phyloP scores from a whole-genome alignment of 2,888 invertebrate species.

The Drosophila dives region DNA sequence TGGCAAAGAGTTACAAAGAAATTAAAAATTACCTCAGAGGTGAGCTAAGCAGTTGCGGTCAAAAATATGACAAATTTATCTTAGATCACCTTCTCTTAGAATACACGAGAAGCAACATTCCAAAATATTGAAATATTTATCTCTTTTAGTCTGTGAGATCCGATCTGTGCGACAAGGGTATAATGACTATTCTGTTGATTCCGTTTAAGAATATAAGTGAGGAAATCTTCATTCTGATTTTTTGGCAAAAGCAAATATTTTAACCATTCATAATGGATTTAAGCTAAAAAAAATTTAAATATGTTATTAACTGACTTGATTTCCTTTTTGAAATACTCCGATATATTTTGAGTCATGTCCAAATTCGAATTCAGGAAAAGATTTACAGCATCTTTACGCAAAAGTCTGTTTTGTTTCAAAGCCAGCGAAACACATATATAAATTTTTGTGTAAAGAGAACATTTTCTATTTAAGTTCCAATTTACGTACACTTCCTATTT shows the following conservation, averaged over 20 bases:
- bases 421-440: not conserved
- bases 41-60: conserved; percentile 10
- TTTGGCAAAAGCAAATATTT: not conserved
- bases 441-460: not conserved
- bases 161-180: not conserved
- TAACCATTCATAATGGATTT: not conserved
- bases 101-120: not conserved
- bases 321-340: no score
- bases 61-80: not conserved
- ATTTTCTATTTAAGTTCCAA: not conserved
- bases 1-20: conserved; percentile 10
- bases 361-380: no score
- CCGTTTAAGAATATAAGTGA: not conserved
- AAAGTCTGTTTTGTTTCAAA: not conserved
- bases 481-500: not conserved
- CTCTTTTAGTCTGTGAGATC: not conserved
- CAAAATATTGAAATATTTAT: not conserved
- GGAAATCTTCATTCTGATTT: not conserved
- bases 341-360: no score
- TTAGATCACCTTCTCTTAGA: not conserved
- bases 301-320: no score
- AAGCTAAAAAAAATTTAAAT: not conserved
- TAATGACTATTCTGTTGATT: not conserved
- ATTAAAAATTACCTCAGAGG: conserved; percentile 4
- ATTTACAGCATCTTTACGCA: no score